Conservation (phyloP, 1,140 invertebrate species). For the Panulirus ornatus region DNA sequence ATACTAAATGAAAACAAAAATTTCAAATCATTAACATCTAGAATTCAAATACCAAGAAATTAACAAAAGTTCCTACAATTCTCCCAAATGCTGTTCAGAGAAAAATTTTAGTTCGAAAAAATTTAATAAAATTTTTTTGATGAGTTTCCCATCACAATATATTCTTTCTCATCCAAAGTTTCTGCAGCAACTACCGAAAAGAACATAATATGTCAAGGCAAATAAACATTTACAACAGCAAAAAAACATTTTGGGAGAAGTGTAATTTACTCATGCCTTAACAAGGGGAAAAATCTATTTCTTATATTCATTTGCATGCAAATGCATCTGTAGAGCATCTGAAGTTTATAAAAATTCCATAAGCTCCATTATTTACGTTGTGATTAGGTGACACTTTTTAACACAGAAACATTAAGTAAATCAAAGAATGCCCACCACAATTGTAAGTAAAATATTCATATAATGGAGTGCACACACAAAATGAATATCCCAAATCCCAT, state of each 20-base stretch:
- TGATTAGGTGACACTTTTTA: constrained; percentile 5
- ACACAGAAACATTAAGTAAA: constrained; percentile 30
- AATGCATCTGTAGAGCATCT: constrained; percentile 32
- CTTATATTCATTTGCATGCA: constrained; percentile 51
- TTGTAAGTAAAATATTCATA: constrained; percentile 16
- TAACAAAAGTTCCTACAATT: not conserved
- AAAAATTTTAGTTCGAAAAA: no score
- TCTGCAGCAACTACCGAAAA: not conserved
- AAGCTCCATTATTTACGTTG: constrained; percentile 29
- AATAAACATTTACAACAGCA: not conserved
- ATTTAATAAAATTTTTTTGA: no score
- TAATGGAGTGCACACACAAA: constrained; percentile 39
- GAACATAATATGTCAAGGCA: no score
- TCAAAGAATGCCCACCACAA: constrained; percentile 44
- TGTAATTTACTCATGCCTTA: constrained; percentile 42
- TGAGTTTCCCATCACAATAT: not conserved
- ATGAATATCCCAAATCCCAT: constrained; percentile 42
- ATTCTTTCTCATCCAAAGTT: not conserved
- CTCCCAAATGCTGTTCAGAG: not conserved
- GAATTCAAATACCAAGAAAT: not conserved
- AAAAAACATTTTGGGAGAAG: not conserved
- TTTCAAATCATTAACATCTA: not conserved
- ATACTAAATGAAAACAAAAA: not conserved
- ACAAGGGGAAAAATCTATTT: not conserved
- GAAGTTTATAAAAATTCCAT: constrained; percentile 31